These are phyloP conservation scores for Rattus rattus DNA, from an alignment of 2,113 vertebrate species.

Conservation along the genomic window DNA sequence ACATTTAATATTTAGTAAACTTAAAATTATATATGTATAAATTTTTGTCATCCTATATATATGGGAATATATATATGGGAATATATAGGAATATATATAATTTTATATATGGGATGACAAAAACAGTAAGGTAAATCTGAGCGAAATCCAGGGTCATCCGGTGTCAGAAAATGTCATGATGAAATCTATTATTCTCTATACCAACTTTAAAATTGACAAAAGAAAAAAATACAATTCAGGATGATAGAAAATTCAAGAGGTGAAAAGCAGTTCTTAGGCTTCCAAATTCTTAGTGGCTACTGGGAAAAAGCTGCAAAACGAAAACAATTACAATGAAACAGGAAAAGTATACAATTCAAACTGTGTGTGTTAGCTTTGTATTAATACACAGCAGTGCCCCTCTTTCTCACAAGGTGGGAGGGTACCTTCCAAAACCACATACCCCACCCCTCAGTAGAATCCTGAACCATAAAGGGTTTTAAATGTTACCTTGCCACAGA, in stretches of 20 bases:
- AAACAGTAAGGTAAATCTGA: background rate
- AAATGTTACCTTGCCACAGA: background rate
- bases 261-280: background rate
- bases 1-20: background rate
- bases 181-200: background rate
- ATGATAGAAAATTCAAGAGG: background rate
- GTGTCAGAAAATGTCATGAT: background rate
- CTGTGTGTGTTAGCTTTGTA: background rate
- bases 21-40: background rate
- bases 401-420: background rate
- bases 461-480: background rate
- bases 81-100: background rate
- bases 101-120: background rate
- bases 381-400: background rate
- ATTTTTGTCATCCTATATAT: background rate
- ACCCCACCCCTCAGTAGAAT: no score
- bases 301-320: conserved; percentile 21
- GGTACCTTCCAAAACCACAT: background rate
- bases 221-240: background rate
- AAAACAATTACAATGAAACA: background rate
- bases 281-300: background rate
- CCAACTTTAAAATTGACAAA: background rate
- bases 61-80: no score
- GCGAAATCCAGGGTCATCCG: background rate
- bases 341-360: background rate